Evolutionary conservation across 2,113 vertebrate species (phyloP), one percentile per base, ranked within the genome.

Genomic region (Sinocyclocheilus maitianheensis): DNA sequence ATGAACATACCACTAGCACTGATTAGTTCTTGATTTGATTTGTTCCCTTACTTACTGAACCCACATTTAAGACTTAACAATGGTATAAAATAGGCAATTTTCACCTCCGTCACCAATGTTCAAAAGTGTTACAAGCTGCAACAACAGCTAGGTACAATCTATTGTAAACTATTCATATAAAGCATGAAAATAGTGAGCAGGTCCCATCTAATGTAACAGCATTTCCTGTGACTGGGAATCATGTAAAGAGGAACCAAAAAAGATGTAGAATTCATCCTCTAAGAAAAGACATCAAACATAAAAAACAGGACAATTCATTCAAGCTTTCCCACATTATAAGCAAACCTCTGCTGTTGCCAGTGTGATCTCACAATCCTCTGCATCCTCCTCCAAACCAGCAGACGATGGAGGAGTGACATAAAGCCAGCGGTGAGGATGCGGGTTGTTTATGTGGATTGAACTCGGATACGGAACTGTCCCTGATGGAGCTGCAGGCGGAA

Each of bases 401-500:
- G 55, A 80, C 34, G 43, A 37, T 12, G 67, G 74, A 75, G 55
- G 55, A 72, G 55, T 37, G 37, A 65, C 43, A 20, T 14, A 65
- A 40, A 20, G 16, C 5, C n/a, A 10, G 34, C 5, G 51, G 10
- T 3, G 20, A 75, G 62, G n/a, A 67, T 4, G 83, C 14, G 46
- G 0, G 7, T 87, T 0, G 11, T 40, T 95, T 95, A 94, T 0
- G 94, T 95, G 0, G 95, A 95, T 37, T 94, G 94, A 0, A 98
- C 92, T 0, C 97, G 91, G 86, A 98, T 96, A 48, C 96, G 95
- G 93, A 99, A 99, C 60, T 99, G 85, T 1, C 98, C 98, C 91
- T 99, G 98, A 46, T 96, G 95, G 26, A 98, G 95, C 94, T 99
- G 97, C 81, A 99, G 96, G 2, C 97, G 96, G 89, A 99, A 99